phyloP scores from a whole-genome alignment of 2,113 vertebrate species.

The Eidolon helvum region DNA sequence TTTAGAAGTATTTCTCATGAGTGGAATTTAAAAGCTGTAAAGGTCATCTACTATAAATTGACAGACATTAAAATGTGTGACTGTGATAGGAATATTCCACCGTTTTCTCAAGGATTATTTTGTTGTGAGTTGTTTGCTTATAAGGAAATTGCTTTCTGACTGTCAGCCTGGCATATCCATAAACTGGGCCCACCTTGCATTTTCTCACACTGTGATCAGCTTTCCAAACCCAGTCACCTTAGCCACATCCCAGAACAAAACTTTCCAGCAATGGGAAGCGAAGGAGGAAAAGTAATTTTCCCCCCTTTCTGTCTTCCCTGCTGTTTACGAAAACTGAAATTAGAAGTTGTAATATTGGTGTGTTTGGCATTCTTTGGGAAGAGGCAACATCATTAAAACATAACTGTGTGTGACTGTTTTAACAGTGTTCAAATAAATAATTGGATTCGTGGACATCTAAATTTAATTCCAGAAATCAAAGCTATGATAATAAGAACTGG shows the following conservation, averaged over 20 bases:
- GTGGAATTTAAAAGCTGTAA: not conserved
- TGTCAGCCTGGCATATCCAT: not conserved
- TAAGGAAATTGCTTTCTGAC: not conserved
- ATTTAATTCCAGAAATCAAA: conserved; percentile 70
- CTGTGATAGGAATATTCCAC: not conserved
- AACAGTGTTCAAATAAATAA: conserved; percentile 41
- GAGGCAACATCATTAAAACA: not conserved
- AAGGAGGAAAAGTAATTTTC: not conserved
- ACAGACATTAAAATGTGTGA: not conserved
- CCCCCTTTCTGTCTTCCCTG: not conserved
- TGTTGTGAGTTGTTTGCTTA: not conserved
- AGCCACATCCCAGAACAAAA: not conserved
- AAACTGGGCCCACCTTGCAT: not conserved
- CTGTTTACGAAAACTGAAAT: not conserved
- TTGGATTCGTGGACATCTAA: conserved; percentile 55
- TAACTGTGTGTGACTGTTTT: not conserved
- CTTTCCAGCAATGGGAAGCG: not conserved
- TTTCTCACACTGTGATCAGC: not conserved
- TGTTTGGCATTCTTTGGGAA: not conserved
- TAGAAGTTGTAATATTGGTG: not conserved
- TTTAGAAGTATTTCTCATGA: not conserved
- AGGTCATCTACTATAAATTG: not conserved
- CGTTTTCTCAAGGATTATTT: not conserved
- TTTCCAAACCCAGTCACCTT: not conserved
- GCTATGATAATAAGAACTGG: conserved; percentile 45